Evolutionary conservation across 2,888 invertebrate genomes (phyloP), one percentile per base, ranked within the genome.

Genomic region (Boloria euphrosyne): DNA sequence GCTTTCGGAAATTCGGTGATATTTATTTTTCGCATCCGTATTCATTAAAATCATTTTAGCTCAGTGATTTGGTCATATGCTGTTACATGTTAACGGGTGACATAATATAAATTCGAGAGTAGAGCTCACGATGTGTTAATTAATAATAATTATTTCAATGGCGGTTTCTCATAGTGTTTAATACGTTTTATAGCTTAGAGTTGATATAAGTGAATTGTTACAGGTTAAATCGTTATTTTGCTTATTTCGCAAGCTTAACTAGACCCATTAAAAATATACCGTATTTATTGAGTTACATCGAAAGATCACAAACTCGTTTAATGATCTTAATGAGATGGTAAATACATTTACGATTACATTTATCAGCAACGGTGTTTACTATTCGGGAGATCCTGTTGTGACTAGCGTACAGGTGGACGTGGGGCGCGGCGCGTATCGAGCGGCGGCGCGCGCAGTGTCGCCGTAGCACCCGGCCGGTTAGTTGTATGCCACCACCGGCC

Each of bases 351-450:
- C 14, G 7, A 31, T n/a, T n/a, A 14, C 16, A 27, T 31, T 44
- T 44, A 44, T 10, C 2, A 46, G 18, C 1, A 69, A 67, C 59
- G 63, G 66, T 76, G 76, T 75, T 76, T 74, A 75, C 75, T 67
- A 74, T 66, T 49, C 27, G 27, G 17, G 31, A 27, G 17, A 49
- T 83, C 81, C 83, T 89, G 90, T 90, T 89, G 83, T 89, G 90
- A 86, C 87, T 85, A 84, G 86, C 87, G 84, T 84, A 90, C 90
- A 91, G 90, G 91, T 91, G 90, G 89, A 85, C 84, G 80, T 82
- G 85, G 89, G 89, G 90, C 87, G 90, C 87, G 89, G 79, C 76
- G 76, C 62, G 57, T 73, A 75, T 75, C 74, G 73, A 73, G 73
- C 78, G 81, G 76, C 68, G 79, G 82, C 81, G 82, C 79, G 81